phyloP scores from a whole-genome alignment of 2,113 vertebrate genomes.

The Neogale vison region DNA sequence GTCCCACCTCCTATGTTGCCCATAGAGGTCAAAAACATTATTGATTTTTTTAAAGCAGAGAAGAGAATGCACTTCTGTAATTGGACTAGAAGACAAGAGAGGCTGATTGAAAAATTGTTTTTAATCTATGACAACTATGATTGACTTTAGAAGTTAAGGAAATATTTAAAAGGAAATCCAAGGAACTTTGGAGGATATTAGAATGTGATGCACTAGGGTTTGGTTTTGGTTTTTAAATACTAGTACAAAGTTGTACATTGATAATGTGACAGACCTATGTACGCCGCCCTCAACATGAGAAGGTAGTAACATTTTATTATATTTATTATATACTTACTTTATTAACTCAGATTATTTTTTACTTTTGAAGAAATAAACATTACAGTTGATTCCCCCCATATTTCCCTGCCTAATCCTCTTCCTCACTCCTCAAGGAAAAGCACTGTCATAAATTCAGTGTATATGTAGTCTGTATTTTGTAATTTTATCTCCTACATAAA shows the following conservation, averaged over 20 bases:
- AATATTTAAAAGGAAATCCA: not conserved
- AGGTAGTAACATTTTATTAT: not conserved
- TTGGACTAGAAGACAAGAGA: not conserved
- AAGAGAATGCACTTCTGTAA: not conserved
- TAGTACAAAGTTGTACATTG: not conserved
- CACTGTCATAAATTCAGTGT: not conserved
- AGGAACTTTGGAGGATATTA: not conserved
- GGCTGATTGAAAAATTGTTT: slow-evolving; percentile 6
- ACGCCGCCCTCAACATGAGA: not conserved
- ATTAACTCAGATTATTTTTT: not conserved
- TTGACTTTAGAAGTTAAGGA: not conserved
- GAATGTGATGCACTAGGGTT: not conserved
- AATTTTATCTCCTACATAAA: not conserved
- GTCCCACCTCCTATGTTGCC: not conserved
- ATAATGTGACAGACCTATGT: not conserved
- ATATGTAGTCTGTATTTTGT: not conserved
- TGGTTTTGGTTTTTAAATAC: not conserved
- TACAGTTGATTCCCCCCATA: not conserved
- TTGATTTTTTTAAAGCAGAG: not conserved
- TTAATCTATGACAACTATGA: not conserved
- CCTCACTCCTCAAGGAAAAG: not conserved
- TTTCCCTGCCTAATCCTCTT: not conserved
- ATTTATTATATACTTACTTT: not conserved
- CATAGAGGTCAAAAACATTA: too few species aligned
- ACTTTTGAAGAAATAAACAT: not conserved